These are phyloP conservation scores for Eupithecia subfuscata DNA, from an alignment of 2,888 invertebrate genomes.

Conservation along the genomic window DNA sequence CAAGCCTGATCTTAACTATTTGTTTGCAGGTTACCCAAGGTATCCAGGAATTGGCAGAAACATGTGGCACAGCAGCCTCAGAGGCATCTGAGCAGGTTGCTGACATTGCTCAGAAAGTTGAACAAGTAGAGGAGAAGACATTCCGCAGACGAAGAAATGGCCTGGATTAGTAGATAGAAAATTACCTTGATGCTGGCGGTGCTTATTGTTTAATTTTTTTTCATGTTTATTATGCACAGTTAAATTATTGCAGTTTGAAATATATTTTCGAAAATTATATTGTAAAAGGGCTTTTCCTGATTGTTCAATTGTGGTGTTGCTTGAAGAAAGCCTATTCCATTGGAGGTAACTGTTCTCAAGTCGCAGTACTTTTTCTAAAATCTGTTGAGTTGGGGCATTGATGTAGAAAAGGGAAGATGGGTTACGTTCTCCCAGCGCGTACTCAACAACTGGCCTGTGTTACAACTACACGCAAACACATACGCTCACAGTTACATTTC, in stretches of 20 bases:
- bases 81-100: constrained; percentile 71
- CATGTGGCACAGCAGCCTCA: constrained; percentile 73
- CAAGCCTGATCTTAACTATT: not conserved
- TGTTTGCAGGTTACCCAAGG: constrained; percentile 69
- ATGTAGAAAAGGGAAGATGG: too few relatives aligned
- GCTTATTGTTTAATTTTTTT: constrained; percentile 37
- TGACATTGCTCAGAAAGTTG: constrained; percentile 71
- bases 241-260: constrained; percentile 44
- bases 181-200: constrained; percentile 17
- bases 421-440: too few relatives aligned
- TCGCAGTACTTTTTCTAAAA: too few relatives aligned
- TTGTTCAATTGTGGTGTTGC: too few relatives aligned
- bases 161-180: constrained; percentile 62
- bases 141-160: constrained; percentile 76
- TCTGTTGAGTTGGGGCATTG: too few relatives aligned
- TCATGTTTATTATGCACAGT: constrained; percentile 29
- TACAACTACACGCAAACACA: too few relatives aligned
- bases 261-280: not conserved
- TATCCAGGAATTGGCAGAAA: constrained; percentile 74
- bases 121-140: constrained; percentile 68
- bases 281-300: not conserved
- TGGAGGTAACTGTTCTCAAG: too few relatives aligned
- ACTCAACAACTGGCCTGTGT: too few relatives aligned
- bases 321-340: too few relatives aligned
- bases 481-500: too few relatives aligned